Evolutionary conservation across 2,113 vertebrate genomes (phyloP).

Genomic region (Burhinus oedicnemus): DNA sequence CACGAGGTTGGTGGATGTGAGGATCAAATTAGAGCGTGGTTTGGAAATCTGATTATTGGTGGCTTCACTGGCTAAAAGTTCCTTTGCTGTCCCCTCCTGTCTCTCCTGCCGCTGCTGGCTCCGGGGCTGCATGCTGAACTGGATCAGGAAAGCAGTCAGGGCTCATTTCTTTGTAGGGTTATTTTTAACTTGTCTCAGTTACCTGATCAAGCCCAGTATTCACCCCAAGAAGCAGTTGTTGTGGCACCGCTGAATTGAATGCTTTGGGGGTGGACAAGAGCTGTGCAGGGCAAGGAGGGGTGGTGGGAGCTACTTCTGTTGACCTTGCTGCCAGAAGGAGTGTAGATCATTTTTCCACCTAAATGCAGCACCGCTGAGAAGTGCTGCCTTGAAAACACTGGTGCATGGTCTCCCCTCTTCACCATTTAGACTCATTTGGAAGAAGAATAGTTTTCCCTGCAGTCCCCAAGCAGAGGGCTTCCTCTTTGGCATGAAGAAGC

Average conservation of each 20-base stretch:
- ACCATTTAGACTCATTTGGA: neutral
- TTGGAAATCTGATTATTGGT: neutral
- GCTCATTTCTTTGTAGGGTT: neutral
- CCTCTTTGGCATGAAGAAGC: neutral
- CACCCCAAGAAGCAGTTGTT: neutral
- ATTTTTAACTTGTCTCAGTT: constrained; percentile 24
- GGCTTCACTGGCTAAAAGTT: neutral
- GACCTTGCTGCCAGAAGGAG: neutral
- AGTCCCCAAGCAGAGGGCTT: neutral
- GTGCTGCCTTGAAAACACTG: neutral
- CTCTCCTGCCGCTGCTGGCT: neutral
- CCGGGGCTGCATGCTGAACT: neutral
- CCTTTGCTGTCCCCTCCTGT: neutral
- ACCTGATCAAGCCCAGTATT: neutral
- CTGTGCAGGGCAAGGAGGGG: neutral
- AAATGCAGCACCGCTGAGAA: neutral
- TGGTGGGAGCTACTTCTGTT: neutral
- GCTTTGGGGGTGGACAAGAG: neutral
- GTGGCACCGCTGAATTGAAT: neutral
- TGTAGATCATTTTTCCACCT: neutral
- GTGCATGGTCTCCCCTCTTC: neutral
- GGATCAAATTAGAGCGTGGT: neutral
- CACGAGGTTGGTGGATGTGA: neutral
- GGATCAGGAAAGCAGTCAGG: neutral
- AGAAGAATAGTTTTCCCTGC: neutral